phyloP scores from a whole-genome alignment of 2,797 vertebrate genomes.

The Sylvia borin region DNA sequence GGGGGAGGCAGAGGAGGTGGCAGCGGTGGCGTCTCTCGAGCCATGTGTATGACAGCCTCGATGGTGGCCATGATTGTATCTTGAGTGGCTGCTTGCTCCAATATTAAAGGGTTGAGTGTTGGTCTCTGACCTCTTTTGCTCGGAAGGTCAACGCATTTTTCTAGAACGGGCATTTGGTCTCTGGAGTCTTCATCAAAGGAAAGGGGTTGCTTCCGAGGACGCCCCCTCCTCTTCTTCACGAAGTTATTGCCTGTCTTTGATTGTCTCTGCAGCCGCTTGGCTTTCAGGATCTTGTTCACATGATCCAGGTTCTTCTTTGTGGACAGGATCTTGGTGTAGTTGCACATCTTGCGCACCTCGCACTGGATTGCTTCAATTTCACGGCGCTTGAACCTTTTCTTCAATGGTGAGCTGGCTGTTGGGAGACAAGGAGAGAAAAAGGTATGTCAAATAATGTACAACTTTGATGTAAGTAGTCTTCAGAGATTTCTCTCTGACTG shows the following conservation, averaged over 20 bases:
- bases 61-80: constrained; percentile 94
- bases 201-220: constrained; percentile 89
- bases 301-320: constrained; percentile 96
- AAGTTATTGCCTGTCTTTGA: constrained; percentile 99
- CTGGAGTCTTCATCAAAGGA: constrained; percentile 84
- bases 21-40: constrained; percentile 76
- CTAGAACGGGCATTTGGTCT: constrained; percentile 94
- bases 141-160: constrained; percentile 91
- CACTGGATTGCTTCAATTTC: constrained; percentile 96
- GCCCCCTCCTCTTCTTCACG: constrained; percentile 91
- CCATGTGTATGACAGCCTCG: constrained; percentile 94
- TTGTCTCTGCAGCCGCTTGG: constrained; percentile 98
- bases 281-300: constrained; percentile 98
- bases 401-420: constrained; percentile 83
- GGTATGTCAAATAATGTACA: background rate
- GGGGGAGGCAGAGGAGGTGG: constrained; percentile 60
- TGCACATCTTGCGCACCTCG: constrained; percentile 93
- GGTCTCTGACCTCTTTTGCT: constrained; percentile 86
- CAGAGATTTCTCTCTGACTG: background rate
- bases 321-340: constrained; percentile 90
- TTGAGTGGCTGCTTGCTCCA: constrained; percentile 85
- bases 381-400: constrained; percentile 89
- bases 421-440: constrained; percentile 10
- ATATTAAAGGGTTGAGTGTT: constrained; percentile 80
- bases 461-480: background rate